Conservation (phyloP, 2,888 invertebrate genomes). For the Deroplatys truncata region DNA sequence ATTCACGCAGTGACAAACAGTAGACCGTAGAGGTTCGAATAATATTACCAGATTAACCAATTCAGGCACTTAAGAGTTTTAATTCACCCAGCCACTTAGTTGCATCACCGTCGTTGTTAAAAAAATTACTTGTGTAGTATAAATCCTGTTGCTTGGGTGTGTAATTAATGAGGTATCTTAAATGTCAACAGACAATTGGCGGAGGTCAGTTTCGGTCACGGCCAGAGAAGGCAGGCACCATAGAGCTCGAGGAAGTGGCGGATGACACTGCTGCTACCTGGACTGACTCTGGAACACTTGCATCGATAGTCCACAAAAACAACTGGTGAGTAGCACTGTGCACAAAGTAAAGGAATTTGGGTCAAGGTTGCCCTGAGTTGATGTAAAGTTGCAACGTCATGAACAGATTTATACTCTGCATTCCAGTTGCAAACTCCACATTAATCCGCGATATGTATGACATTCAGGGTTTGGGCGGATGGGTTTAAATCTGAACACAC, state of each 20-base stretch:
- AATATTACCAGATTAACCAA: too few relatives aligned
- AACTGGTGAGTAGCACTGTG: not conserved
- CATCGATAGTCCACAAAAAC: not conserved
- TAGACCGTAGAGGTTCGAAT: too few relatives aligned
- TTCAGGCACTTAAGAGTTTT: too few relatives aligned
- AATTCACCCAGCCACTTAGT: too few relatives aligned
- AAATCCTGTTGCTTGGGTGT: not conserved
- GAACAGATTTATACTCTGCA: not conserved
- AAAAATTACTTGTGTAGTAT: not conserved
- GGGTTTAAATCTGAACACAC: too few relatives aligned
- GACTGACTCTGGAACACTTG: not conserved
- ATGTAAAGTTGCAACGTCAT: not conserved
- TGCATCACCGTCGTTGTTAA: too few relatives aligned
- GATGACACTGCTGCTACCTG: not conserved
- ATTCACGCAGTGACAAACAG: too few relatives aligned
- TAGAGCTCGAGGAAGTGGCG: not conserved
- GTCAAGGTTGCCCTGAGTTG: not conserved
- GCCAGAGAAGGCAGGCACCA: not conserved
- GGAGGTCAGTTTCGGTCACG: not conserved
- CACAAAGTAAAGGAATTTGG: not conserved
- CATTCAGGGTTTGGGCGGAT: too few relatives aligned
- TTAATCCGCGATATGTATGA: too few relatives aligned
- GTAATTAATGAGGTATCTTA: not conserved
- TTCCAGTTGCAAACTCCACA: not conserved
- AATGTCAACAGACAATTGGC: not conserved